phyloP scores from a whole-genome alignment of 2,888 invertebrate species.

The Apocheima hispidaria region DNA sequence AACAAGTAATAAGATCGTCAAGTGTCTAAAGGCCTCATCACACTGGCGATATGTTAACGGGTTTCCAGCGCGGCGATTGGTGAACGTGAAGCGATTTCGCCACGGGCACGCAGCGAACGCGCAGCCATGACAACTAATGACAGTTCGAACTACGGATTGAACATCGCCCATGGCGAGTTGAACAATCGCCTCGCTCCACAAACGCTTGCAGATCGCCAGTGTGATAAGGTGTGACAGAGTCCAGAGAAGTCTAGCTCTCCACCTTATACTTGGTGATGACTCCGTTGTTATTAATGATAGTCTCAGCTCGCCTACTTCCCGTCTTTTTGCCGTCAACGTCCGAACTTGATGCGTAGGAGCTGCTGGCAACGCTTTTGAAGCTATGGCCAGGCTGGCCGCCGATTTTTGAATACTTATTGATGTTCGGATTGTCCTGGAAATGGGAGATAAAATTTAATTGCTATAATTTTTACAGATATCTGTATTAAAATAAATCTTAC shows the following conservation, averaged over 20 bases:
- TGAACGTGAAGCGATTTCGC: too few relatives aligned
- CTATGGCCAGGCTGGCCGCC: conserved; percentile 33
- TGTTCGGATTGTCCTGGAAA: conserved; percentile 80
- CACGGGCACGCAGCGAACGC: too few relatives aligned
- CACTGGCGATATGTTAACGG: too few relatives aligned
- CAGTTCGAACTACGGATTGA: too few relatives aligned
- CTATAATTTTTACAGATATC: not conserved
- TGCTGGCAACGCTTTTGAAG: conserved; percentile 87
- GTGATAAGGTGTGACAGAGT: not conserved
- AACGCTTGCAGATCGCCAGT: conserved; percentile 1
- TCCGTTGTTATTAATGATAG: conserved; percentile 91
- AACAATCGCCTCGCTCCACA: too few relatives aligned
- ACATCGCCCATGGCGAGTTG: too few relatives aligned
- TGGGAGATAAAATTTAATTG: not conserved
- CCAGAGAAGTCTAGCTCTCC: conserved; percentile 39
- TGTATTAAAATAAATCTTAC: too few relatives aligned
- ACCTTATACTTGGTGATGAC: conserved; percentile 88
- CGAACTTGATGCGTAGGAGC: conserved; percentile 86
- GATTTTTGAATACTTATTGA: conserved; percentile 68
- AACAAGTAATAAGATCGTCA: too few relatives aligned
- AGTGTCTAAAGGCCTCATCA: too few relatives aligned
- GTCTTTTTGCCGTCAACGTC: conserved; percentile 87
- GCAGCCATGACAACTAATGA: too few relatives aligned
- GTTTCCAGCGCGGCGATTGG: too few relatives aligned
- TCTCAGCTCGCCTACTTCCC: conserved; percentile 86